These are phyloP conservation scores for Cinclus cinclus DNA, from an alignment of 2,113 vertebrate genomes.

Conservation along the genomic window DNA sequence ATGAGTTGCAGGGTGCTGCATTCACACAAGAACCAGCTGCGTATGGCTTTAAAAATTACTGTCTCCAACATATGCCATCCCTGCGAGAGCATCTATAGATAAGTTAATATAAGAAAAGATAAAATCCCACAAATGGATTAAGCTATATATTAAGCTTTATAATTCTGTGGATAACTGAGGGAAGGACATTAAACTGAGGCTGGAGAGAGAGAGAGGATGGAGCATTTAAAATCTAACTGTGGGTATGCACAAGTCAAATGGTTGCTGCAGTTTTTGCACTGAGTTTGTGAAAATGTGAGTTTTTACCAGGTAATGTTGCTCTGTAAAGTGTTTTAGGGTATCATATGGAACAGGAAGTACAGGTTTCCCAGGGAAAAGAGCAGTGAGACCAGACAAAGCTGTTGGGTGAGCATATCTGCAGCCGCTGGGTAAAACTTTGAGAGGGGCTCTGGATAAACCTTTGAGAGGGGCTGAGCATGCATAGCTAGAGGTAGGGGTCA, in stretches of 20 bases:
- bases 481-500: accelerated
- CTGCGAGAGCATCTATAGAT: slow-evolving; percentile 19
- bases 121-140: slow-evolving; percentile 24
- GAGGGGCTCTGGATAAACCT: neutral
- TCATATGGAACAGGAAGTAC: neutral
- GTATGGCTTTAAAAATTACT: neutral
- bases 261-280: neutral
- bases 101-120: slow-evolving; percentile 57
- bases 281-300: neutral
- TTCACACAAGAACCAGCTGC: slow-evolving; percentile 33
- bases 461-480: neutral
- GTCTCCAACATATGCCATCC: slow-evolving; percentile 31
- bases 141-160: slow-evolving; percentile 38
- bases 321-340: neutral
- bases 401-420: neutral
- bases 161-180: slow-evolving; percentile 6
- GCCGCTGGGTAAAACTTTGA: too few relatives aligned
- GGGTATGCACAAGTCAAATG: neutral
- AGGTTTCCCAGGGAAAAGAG: neutral
- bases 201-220: neutral
- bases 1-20: neutral
- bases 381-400: neutral
- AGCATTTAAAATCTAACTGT: neutral
- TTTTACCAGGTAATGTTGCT: neutral
- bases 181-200: neutral